Percentiles rank a stretch among this genome's conserved stretches.
Conservation (phyloP, 2,113 vertebrate genomes). For the Cyanistes caeruleus region DNA sequence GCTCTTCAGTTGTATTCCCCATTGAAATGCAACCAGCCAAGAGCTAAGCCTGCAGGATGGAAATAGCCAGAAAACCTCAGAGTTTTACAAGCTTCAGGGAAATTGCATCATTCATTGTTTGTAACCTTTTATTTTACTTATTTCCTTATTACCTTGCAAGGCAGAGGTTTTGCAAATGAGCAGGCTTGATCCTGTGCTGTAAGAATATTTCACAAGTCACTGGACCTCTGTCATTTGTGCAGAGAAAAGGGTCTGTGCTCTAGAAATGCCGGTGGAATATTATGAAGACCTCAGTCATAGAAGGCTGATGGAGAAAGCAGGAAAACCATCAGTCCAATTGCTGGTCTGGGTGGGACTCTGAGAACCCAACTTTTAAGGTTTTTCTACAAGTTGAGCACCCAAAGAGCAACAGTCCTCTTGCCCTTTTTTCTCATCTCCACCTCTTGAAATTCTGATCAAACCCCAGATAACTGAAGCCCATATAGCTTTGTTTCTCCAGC, state of each 20-base stretch:
- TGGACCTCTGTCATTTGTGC: not conserved
- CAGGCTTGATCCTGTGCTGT: not conserved
- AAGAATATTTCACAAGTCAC: not conserved
- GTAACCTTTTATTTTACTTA: not conserved
- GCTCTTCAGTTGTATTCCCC: not conserved
- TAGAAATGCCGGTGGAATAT: not conserved
- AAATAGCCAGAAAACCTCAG: slow-evolving; percentile 8
- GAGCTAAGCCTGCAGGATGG: not conserved
- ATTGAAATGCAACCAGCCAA: not conserved
- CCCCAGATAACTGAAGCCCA: not conserved
- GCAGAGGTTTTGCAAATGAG: not conserved
- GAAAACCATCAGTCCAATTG: not conserved
- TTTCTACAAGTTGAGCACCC: not conserved
- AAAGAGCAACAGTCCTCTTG: not conserved
- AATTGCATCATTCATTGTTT: not conserved
- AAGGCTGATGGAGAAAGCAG: not conserved
- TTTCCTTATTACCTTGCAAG: not conserved
- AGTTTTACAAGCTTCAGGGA: not conserved
- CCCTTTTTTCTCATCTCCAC: not conserved
- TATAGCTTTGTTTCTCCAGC: not conserved
- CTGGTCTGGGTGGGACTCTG: not conserved
- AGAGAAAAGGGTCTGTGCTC: not conserved
- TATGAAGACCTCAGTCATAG: not conserved
- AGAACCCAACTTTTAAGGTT: not conserved
- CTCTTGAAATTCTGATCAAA: not conserved